Conservation (phyloP, 2,888 invertebrate species). For the Nemoura dubitans region DNA sequence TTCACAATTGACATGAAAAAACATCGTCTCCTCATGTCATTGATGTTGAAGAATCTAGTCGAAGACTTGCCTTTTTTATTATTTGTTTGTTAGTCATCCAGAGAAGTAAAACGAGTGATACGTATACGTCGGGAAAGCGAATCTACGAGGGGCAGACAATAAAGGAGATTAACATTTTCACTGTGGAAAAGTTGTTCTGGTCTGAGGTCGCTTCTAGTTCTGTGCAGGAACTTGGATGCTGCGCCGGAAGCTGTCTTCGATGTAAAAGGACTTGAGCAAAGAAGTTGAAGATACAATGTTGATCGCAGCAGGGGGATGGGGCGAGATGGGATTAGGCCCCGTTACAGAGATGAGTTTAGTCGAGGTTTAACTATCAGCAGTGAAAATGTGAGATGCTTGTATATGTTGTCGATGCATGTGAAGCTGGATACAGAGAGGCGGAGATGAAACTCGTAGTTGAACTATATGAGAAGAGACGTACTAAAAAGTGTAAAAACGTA, state of each 20-base stretch:
- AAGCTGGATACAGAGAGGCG: too few relatives aligned
- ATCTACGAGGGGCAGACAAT: background rate
- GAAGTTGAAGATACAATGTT: conserved; percentile 36
- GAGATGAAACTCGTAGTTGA: too few relatives aligned
- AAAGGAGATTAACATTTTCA: conserved; percentile 31
- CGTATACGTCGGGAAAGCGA: background rate
- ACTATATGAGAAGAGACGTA: too few relatives aligned
- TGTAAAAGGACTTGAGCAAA: conserved; percentile 37
- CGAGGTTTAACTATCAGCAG: background rate
- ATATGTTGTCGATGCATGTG: too few relatives aligned
- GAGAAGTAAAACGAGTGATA: background rate
- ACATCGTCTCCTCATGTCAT: conserved; percentile 29
- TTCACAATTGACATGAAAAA: conserved; percentile 37
- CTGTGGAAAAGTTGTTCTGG: conserved; percentile 16
- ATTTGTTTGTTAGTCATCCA: conserved; percentile 3
- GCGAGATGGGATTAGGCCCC: conserved; percentile 14
- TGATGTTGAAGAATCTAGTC: conserved; percentile 22
- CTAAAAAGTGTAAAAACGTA: too few relatives aligned
- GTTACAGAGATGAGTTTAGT: background rate
- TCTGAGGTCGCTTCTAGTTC: background rate
- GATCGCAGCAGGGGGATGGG: background rate
- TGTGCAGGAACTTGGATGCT: background rate
- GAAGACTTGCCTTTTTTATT: conserved; percentile 1
- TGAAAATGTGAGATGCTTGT: background rate
- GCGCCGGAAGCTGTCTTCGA: conserved; percentile 30